Evolutionary conservation across 2,797 vertebrate genomes (phyloP).

Genomic region (Limosa lapponica): DNA sequence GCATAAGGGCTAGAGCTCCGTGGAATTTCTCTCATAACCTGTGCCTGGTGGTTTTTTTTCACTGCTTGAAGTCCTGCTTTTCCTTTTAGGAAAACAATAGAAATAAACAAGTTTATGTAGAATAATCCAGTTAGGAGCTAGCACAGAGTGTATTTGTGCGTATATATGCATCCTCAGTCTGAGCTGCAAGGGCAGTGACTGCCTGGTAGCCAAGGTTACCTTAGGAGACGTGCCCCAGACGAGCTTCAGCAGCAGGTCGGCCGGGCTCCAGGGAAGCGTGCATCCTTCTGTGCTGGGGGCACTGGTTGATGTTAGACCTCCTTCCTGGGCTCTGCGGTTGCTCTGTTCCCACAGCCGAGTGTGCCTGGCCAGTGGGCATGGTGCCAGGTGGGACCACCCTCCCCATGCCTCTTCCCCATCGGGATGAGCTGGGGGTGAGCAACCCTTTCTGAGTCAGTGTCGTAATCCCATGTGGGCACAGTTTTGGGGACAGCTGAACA

Average conservation of each 20-base stretch:
- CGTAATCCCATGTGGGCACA: rapidly evolving
- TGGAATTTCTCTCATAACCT: background rate
- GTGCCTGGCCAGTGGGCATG: background rate
- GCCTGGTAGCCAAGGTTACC: background rate
- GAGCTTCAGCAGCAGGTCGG: background rate
- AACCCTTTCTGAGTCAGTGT: background rate
- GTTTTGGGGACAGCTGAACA: background rate
- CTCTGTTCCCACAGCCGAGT: background rate
- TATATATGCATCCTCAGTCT: rapidly evolving
- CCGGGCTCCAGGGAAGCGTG: rapidly evolving
- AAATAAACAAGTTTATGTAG: background rate
- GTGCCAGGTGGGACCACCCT: background rate
- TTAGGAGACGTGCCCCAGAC: background rate
- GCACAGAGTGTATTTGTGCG: background rate
- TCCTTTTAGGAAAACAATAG: background rate
- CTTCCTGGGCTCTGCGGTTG: background rate
- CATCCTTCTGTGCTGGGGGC: rapidly evolving
- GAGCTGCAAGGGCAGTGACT: background rate
- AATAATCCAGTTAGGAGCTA: background rate
- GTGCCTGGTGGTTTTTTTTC: background rate
- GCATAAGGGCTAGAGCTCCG: background rate
- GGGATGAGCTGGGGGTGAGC: too few species aligned
- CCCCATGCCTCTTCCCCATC: rapidly evolving
- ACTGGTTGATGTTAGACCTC: rapidly evolving
- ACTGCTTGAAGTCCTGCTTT: background rate